Evolutionary conservation across 2,797 vertebrate genomes (phyloP).

Genomic region (Hydrophis major): DNA sequence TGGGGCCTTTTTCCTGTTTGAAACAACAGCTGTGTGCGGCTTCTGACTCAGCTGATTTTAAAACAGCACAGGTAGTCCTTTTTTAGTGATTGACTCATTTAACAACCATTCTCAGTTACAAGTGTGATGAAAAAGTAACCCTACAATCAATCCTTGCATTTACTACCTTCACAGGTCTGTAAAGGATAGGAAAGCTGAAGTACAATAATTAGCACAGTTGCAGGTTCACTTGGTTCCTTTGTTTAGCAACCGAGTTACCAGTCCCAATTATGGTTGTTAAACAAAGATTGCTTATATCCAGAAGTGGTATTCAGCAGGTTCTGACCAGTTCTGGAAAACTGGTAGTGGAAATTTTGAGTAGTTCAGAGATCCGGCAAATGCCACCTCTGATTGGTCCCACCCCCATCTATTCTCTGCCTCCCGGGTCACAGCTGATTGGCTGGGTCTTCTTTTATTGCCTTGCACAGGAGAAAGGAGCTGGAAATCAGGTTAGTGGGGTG

Average conservation of each 20-base stretch:
- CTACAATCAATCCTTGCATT: background rate
- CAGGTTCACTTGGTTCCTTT: background rate
- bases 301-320: too few species aligned
- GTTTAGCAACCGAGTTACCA: background rate
- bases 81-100: background rate
- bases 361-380: too few species aligned
- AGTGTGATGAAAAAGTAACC: background rate
- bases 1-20: background rate
- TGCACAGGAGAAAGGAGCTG: too few species aligned
- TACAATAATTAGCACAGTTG: background rate
- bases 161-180: background rate
- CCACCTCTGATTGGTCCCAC: too few species aligned
- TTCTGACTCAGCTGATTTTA: conserved; percentile 14
- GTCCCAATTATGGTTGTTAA: background rate
- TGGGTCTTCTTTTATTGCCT: too few species aligned
- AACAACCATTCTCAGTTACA: background rate
- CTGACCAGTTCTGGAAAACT: too few species aligned
- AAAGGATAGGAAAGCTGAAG: background rate
- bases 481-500: too few species aligned
- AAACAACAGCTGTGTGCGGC: background rate
- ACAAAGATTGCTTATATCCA: background rate
- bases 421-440: too few species aligned
- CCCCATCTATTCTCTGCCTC: too few species aligned
- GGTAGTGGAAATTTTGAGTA: too few species aligned
- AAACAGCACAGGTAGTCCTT: background rate